Base-by-base conservation (phyloP, 1,140 invertebrate species). In the Drosophila mauritiana region DNA sequence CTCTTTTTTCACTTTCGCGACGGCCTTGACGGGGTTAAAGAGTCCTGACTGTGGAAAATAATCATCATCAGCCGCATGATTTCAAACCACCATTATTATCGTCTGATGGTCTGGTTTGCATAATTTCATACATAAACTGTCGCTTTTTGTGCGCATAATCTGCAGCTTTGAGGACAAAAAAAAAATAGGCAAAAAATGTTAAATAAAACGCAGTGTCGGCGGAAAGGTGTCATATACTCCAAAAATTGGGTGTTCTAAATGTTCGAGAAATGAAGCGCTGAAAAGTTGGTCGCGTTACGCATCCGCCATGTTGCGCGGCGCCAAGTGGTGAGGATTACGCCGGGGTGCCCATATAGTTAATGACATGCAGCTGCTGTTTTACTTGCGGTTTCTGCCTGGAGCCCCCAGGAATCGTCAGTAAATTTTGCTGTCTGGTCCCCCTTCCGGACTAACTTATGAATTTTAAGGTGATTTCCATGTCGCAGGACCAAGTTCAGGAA, bases 391-490 rank as follows among this genome's bases (percentile, higher is more conserved):
- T 64, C 49, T 36, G 15, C 43, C 20, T 15, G 27, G 31, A 48
- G 37, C 58, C 58, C 39, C 7, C 13, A n/a, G 31, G 27, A 40
- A 3, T 36, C n/a, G 12, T 34, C 11, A 20, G 45, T 22, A 7
- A 34, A n/a, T 54, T 42, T 53, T 22, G 22, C 36, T 13, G 25
- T 5, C 17, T 43, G 27, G 34, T 3, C 6, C 22, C 4, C 12
- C 17, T 22, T 43, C 53, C 39, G 52, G 31, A 79, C 72, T 84
- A 84, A 89, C 84, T 89, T 89, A 88, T 88, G 84, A 88, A 88
- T 88, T 88, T 88, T 84, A 89, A 89, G 83, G 84, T 88, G 83
- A 86, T 86, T 86, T 63, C 53, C 74, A 64, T 86, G 78, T 69
- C 59, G 82, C 36, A 52, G 64, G 46, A 52, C 46, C 42, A 70